phyloP scores from a whole-genome alignment of 2,113 vertebrate genomes.

The Felis chaus region DNA sequence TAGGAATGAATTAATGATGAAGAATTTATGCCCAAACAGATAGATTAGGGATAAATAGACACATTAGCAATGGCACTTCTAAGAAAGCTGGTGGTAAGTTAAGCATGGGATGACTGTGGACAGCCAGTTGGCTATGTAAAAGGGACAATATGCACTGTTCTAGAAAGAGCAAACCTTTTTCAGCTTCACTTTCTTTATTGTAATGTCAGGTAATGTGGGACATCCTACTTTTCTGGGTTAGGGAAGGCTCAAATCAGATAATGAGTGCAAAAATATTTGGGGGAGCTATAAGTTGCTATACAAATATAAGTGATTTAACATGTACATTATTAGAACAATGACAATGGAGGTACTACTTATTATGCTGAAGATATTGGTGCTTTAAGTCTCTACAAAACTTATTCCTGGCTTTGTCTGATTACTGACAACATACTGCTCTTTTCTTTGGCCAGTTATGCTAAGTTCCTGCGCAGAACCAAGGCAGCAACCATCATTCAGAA shows the following conservation, averaged over 20 bases:
- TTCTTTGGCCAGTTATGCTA: conserved; percentile 87
- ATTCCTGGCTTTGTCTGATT: neutral
- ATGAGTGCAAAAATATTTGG: neutral
- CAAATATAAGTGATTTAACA: neutral
- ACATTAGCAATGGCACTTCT: neutral
- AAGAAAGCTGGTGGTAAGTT: neutral
- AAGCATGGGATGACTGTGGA: neutral
- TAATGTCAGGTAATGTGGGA: neutral
- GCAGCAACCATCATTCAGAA: conserved; percentile 95
- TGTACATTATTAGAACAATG: neutral
- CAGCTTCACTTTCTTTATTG: neutral
- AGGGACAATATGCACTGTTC: neutral
- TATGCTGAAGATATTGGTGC: neutral
- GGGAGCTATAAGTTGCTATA: neutral
- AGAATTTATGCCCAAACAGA: neutral
- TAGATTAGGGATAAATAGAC: neutral
- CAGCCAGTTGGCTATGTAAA: neutral
- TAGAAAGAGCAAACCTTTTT: neutral
- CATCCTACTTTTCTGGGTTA: neutral
- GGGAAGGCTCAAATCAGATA: neutral
- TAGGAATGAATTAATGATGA: conserved; percentile 15
- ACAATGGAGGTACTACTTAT: neutral
- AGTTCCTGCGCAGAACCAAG: conserved; percentile 92
- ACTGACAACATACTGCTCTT: neutral
- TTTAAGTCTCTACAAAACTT: neutral